Evolutionary conservation across 2,888 invertebrate species (phyloP).

Genomic region (Spilosoma lubricipeda): DNA sequence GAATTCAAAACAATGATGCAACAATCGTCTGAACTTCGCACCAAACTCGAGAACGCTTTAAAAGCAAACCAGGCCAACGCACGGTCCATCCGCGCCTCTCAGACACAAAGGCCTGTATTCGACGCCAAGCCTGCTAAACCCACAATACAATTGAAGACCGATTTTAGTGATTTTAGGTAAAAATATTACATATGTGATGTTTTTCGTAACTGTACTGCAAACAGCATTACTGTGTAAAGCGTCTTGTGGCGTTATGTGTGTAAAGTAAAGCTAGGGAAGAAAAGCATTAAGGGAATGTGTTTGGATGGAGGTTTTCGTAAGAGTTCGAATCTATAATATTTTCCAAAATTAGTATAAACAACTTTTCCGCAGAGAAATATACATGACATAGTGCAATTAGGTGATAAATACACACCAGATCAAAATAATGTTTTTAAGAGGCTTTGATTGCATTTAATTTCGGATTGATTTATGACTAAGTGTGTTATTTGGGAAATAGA

Average conservation of each 20-base stretch:
- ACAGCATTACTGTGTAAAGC: constrained; percentile 7
- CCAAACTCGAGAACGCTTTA: constrained; percentile 94
- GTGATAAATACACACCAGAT: neutral
- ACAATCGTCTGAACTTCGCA: constrained; percentile 92
- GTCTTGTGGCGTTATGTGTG: constrained; percentile 6
- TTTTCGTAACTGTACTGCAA: neutral
- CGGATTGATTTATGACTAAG: neutral
- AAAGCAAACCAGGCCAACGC: constrained; percentile 88
- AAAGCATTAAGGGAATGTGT: constrained; percentile 8
- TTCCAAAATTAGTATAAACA: neutral
- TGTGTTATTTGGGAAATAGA: neutral
- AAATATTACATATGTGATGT: constrained; percentile 3
- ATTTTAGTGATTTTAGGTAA: constrained; percentile 96
- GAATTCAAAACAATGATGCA: constrained; percentile 97
- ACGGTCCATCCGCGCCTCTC: constrained; percentile 54
- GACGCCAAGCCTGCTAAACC: constrained; percentile 84
- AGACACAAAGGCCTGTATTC: constrained; percentile 64
- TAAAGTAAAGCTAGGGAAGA: neutral
- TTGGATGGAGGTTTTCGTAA: neutral
- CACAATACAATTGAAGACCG: constrained; percentile 96
- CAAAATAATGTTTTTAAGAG: neutral
- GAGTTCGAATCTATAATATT: neutral
- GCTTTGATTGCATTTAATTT: neutral
- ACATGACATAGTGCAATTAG: neutral
- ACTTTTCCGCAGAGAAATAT: neutral